Conservation (phyloP, 2,113 vertebrate genomes). For the Tympanuchus pallidicinctus region DNA sequence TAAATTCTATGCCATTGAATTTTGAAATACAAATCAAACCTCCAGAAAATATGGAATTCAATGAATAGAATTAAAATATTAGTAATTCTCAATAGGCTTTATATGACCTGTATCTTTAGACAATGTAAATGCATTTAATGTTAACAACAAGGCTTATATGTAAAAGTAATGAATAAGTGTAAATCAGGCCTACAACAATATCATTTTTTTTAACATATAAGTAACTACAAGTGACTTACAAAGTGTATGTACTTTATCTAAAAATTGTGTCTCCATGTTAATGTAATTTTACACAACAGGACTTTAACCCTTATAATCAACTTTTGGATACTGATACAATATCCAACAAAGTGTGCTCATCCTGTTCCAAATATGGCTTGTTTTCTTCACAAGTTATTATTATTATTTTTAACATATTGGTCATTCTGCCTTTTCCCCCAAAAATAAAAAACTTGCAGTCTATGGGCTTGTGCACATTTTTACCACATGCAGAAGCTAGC, state of each 20-base stretch:
- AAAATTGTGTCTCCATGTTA: neutral
- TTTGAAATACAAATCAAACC: slow-evolving; percentile 49
- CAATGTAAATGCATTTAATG: neutral
- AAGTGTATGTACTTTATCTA: neutral
- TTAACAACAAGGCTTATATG: neutral
- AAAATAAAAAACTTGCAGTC: neutral
- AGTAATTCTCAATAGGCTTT: neutral
- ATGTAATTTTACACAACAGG: neutral
- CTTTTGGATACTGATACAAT: neutral
- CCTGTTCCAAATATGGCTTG: neutral
- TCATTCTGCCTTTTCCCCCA: neutral
- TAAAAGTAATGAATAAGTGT: neutral
- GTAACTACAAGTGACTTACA: neutral
- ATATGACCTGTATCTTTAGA: neutral
- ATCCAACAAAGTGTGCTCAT: neutral
- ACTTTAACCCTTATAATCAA: neutral
- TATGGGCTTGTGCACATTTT: neutral
- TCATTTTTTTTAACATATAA: neutral
- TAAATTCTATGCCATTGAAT: slow-evolving; percentile 49
- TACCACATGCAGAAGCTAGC: slow-evolving; percentile 25
- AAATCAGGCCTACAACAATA: neutral
- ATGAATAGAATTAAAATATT: slow-evolving; percentile 20
- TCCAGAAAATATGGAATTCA: neutral
- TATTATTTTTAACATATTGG: neutral
- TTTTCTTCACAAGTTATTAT: neutral